Evolutionary conservation across 2,888 invertebrate genomes (phyloP).

Genomic region (Monochamus alternatus): DNA sequence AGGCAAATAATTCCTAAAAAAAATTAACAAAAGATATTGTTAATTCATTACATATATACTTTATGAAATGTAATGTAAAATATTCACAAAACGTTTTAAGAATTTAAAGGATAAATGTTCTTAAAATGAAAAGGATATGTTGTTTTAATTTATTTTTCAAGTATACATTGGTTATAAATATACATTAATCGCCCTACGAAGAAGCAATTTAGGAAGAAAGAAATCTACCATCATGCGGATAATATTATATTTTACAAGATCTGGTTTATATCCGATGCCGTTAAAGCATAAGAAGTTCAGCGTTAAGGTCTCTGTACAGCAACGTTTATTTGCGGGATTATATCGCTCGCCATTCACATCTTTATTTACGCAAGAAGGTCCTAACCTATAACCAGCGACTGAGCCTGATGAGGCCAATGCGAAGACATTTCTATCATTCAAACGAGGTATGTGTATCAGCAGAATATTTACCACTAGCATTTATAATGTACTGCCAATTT

Average conservation of each 20-base stretch:
- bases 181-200: constrained; percentile 14
- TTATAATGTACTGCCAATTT: constrained; percentile 20
- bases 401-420: constrained; percentile 31
- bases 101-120: no score
- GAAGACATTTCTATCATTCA: constrained; percentile 21
- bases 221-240: constrained; percentile 31
- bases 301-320: constrained; percentile 29
- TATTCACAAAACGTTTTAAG: no score
- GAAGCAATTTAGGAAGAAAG: constrained; percentile 36
- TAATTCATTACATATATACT: no score
- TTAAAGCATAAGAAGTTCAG: constrained; percentile 29
- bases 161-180: constrained; percentile 27
- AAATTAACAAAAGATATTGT: no score
- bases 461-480: constrained; percentile 28
- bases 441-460: constrained; percentile 35
- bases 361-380: constrained; percentile 36
- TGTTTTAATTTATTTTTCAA: constrained; percentile 19
- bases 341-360: constrained; percentile 22
- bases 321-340: constrained; percentile 24
- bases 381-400: constrained; percentile 31
- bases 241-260: constrained; percentile 23
- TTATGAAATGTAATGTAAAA: no score
- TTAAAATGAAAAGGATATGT: neutral
- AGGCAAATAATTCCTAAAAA: no score
- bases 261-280: constrained; percentile 20